phyloP scores from a whole-genome alignment of 1,140 invertebrate species.

The Dinothrombium tinctorium region DNA sequence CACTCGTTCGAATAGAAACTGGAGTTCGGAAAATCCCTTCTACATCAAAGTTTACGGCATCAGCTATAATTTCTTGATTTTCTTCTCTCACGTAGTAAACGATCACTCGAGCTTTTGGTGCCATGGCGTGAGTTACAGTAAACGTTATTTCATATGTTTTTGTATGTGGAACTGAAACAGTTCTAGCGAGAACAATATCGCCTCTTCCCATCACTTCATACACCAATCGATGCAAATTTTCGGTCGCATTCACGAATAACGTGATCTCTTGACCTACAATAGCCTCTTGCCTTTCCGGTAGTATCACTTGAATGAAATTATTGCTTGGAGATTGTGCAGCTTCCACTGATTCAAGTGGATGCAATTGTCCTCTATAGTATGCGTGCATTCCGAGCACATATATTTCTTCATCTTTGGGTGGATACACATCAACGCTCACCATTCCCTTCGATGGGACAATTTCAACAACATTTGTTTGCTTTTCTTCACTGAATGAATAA shows the following conservation, averaged over 20 bases:
- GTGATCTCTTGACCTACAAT: constrained; percentile 46
- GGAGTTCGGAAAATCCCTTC: constrained; percentile 50
- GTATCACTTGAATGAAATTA: constrained; percentile 43
- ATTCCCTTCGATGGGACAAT: constrained; percentile 39
- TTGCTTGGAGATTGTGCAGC: constrained; percentile 43
- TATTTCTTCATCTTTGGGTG: constrained; percentile 6
- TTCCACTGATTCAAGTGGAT: constrained; percentile 28
- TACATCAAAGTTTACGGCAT: constrained; percentile 51
- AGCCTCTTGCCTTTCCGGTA: constrained; percentile 14
- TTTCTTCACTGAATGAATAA: constrained; percentile 36
- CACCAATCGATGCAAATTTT: constrained; percentile 33
- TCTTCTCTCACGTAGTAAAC: constrained; percentile 42
- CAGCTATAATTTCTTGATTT: too few relatives aligned
- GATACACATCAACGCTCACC: constrained; percentile 30
- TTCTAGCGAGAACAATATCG: constrained; percentile 45
- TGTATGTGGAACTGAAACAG: too few relatives aligned
- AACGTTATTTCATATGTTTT: constrained; percentile 29
- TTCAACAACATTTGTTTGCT: constrained; percentile 28
- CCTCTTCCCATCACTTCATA: constrained; percentile 51
- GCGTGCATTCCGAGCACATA: constrained; percentile 14
- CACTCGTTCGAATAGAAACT: constrained; percentile 30
- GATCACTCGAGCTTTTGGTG: constrained; percentile 51
- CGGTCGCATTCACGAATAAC: constrained; percentile 53
- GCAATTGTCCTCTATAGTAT: constrained; percentile 15
- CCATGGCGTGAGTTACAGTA: constrained; percentile 49